Evolutionary conservation across 30 jellyfish, hydroid and myxozoan genomes (phyloP), one percentile per base, ranked within the genome.

Genomic region (Aurelia sp.): DNA sequence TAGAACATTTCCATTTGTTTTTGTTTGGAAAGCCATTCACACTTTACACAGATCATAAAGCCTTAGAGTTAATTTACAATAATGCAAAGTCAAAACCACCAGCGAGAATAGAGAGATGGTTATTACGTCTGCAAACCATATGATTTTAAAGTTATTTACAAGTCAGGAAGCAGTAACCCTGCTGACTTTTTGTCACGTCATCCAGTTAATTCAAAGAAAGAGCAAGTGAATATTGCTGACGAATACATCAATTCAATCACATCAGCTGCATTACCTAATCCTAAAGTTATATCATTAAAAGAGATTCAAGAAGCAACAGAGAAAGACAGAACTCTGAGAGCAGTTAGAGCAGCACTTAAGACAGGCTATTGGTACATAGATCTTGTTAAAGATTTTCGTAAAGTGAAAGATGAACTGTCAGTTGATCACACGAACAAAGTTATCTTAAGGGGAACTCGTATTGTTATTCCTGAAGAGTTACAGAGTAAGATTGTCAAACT

Each of bases 221-320:
- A 27, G 33, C 1, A 2, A 27, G 33, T 27, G 33, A 27, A 27
- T 27, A 27, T 27, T 27, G 33, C 33, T 27, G 19, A 74, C 30
- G 13, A 74, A 41, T 74, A 58, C 53, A 74, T 74, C 22, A 74
- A 58, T 74, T 74, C 24, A 16, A n/a, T 74, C n/a, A 52, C 74
- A 44, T 27, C 30, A 58, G n/a, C 50, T 74, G 15, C 40, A 11
- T 40, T 40, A 8, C 51, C 51, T 40, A 15, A 44, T 61, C 93
- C 93, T 38, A 70, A 74, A 51, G 53, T 22, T 13, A 74, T 74
- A 74, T 35, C 86, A 41, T 76, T 74, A n/a, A 30, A 44, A 52
- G 72, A 74, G 48, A 58, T 74, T 35, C 27, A 24, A 51, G 74
- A 74, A 22, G 86, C 86, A 47, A 74, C 86, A 19, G 30, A 58